Conservation (phyloP, 2,888 invertebrate genomes). For the Chymomyza fuscimana region DNA sequence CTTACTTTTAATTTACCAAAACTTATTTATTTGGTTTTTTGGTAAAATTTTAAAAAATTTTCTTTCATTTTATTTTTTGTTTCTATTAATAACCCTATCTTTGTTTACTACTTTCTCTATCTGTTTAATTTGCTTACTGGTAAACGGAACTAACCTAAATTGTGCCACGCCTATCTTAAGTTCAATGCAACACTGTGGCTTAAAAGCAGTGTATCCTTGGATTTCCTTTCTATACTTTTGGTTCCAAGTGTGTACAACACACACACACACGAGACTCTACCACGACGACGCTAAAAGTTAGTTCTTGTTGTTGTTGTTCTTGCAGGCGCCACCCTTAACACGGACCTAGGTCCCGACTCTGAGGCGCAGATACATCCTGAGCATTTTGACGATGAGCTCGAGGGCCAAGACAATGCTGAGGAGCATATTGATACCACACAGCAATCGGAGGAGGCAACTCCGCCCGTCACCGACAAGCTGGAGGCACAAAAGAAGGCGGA, state of each 20-base stretch:
- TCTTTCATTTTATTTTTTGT: constrained; percentile 20
- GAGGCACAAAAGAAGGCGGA: constrained; percentile 79
- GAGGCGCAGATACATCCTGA: constrained; percentile 84
- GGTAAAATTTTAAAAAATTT: neutral
- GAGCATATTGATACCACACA: constrained; percentile 79
- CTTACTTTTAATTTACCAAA: constrained; percentile 8
- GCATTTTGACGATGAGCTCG: constrained; percentile 81
- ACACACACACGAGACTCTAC: constrained; percentile 4
- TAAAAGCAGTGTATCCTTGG: constrained; percentile 7
- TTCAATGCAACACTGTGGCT: neutral
- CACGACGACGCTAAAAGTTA: constrained; percentile 78
- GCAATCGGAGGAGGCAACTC: constrained; percentile 78
- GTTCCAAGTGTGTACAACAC: constrained; percentile 25
- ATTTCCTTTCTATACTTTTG: constrained; percentile 12
- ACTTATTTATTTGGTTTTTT: constrained; percentile 11
- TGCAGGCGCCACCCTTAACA: constrained; percentile 83
- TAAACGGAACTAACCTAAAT: constrained; percentile 50
- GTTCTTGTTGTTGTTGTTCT: constrained; percentile 83
- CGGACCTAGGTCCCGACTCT: constrained; percentile 83
- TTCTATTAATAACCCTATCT: constrained; percentile 20
- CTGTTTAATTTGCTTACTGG: constrained; percentile 39
- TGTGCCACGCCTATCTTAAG: constrained; percentile 2
- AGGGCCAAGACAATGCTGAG: constrained; percentile 79
- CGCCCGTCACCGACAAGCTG: constrained; percentile 79
- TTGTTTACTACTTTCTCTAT: constrained; percentile 10